Evolutionary conservation across 2,113 vertebrate genomes (phyloP), one percentile per base, ranked within the genome.

Genomic region (Sinocyclocheilus rhinocerous): DNA sequence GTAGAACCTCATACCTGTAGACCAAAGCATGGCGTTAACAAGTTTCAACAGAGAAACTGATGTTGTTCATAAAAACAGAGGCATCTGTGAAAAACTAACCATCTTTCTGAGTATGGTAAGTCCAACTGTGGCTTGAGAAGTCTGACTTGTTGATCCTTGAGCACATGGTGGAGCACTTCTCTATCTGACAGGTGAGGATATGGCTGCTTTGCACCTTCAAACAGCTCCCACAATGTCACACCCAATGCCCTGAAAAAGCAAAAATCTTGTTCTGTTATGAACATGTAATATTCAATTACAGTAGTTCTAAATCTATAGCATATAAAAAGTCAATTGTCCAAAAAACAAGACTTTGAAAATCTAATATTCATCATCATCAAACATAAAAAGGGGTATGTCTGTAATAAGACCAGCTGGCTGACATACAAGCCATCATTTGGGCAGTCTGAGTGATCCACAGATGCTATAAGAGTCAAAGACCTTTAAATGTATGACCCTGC

Each of bases 151-250:
- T 96, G 97, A 90, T 99, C 97, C 91, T 95, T 97, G 89, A 99
- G 96, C 88, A 99, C 98, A 3, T 97, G 97, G 83, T 95, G 95
- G 76, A 99, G 95, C 67, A 99, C 97, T 29, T 99, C 97, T 20
- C 94, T 92, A 89, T 99, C 95, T 11, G 97, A 97, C 61, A 99
- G 95, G 88, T 95, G 94, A 1, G 95, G 91, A 81, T 99, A 99
- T 0, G 98, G 98, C 90, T 95, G 97, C 76, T 93, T 88, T 29
- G 95, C 95, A 20, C 91, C 95, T 83, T 96, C 96, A 91, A 99
- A 97, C 26, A 99, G 96, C 87, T 99, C 98, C 98, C 98, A 99
- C 8, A 99, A 79, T 0, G 97, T 98, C 72, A 99, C 96, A 11
- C 98, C 98, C 91, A 99, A 91, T 0, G 98, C 95, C 98, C 98